These are phyloP conservation scores for Mylabris sibirica DNA, from an alignment of 2,888 invertebrate species.

Conservation along the genomic window DNA sequence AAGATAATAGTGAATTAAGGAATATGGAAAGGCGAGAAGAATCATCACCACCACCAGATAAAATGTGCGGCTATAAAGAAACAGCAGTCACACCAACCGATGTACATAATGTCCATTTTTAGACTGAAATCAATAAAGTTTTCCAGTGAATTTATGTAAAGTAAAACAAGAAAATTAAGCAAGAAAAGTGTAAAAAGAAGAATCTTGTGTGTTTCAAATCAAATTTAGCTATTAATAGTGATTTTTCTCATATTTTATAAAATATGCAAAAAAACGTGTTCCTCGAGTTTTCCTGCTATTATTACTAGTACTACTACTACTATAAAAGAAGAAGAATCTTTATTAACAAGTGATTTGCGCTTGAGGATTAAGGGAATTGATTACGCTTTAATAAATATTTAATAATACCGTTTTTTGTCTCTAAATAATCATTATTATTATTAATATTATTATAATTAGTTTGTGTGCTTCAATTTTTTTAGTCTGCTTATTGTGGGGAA, in stretches of 20 bases:
- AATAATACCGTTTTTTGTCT: background rate
- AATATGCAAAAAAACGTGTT: background rate
- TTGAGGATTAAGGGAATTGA: constrained; percentile 9
- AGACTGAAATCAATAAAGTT: constrained; percentile 43
- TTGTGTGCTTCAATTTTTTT: constrained; percentile 10
- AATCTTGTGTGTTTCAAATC: background rate
- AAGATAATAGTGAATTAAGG: constrained; percentile 33
- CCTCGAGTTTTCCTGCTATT: background rate
- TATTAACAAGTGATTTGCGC: constrained; percentile 6
- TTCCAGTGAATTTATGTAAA: constrained; percentile 4
- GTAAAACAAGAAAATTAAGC: background rate
- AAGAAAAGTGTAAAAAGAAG: background rate
- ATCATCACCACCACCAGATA: constrained; percentile 58
- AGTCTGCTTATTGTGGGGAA: constrained; percentile 4
- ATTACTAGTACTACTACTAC: too few species aligned
- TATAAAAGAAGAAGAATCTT: background rate
- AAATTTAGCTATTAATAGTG: background rate
- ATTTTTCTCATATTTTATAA: background rate
- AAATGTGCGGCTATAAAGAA: constrained; percentile 67
- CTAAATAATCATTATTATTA: background rate
- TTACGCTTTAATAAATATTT: constrained; percentile 1
- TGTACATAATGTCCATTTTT: constrained; percentile 84
- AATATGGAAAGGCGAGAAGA: constrained; percentile 48
- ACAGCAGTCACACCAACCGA: constrained; percentile 86
- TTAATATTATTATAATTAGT: constrained; percentile 2